Base-by-base conservation (phyloP, 2,797 vertebrate species). In the Fistularia commersonii region DNA sequence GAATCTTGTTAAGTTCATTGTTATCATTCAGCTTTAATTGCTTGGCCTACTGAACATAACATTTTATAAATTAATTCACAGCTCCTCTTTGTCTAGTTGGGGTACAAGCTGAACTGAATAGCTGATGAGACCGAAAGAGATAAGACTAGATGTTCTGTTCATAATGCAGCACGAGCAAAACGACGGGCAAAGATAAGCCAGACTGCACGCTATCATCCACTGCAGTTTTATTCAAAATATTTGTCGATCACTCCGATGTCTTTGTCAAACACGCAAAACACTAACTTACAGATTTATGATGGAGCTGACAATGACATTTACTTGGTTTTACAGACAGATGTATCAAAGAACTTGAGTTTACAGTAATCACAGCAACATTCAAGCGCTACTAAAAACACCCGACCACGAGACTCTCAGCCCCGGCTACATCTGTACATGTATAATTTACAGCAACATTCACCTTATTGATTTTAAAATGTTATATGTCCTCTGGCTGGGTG, bases 391-490 rank as follows among this genome's bases (percentile, higher is more conserved):
- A 36, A 36, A 36, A 6, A 35, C 34, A 36, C 7, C 2, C 35
- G 2, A 7, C 9, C 2, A 4, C 23, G 4, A 23, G 23, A 36
- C 35, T 36, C 35, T 36, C 35, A 8, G 35, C 23, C 23, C 23
- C 23, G 2, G 23, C 23, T 23, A 23, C 23, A 23, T 23, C 23
- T 23, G 23, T 23, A 23, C 23, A 23, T 23, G 23, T 23, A 23
- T 23, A 23, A 23, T 23, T 23, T 36, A 10, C 40, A 55, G 52
- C 40, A 43, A 44, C 32, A 35, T 45, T 47, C 39, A 8, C 3
- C 11, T 58, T 53, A 75, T 68, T 59, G 53, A 64, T 63, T 68
- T 61, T 32, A 5, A 69, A 54, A 51, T 54, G 36, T 44, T 45
- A 14, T 8, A 13, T 42, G 4, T 55, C 13, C 32, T 7, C 5